Evolutionary conservation across 2,888 invertebrate genomes (phyloP).

Genomic region (Notodonta ziczac): DNA sequence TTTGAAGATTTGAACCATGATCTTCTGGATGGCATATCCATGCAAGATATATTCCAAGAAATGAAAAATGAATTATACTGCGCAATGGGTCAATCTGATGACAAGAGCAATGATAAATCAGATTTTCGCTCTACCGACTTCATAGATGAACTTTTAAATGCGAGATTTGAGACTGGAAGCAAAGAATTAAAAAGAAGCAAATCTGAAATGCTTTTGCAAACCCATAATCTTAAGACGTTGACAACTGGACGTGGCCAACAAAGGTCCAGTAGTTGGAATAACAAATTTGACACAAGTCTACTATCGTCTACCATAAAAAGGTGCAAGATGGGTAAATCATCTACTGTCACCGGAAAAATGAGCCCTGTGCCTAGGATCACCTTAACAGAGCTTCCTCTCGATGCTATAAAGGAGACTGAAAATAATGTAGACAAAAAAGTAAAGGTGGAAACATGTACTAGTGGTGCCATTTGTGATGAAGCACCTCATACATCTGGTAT

Average conservation of each 20-base stretch:
- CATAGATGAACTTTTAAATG: conserved; percentile 83
- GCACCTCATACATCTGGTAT: conserved; percentile 75
- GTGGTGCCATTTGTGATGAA: conserved; percentile 62
- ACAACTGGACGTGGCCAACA: conserved; percentile 85
- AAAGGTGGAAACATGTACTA: conserved; percentile 60
- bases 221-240: conserved; percentile 76
- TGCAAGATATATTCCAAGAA: conserved; percentile 93
- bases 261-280: conserved; percentile 89
- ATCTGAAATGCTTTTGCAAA: conserved; percentile 85
- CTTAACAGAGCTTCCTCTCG: conserved; percentile 61
- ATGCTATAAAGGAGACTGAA: conserved; percentile 68
- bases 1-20: conserved; percentile 94
- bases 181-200: conserved; percentile 87
- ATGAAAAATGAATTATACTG: conserved; percentile 86
- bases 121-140: conserved; percentile 82
- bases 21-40: conserved; percentile 92
- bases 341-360: conserved; percentile 73
- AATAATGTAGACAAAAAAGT: conserved; percentile 62
- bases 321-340: conserved; percentile 85
- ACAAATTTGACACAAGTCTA: conserved; percentile 87
- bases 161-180: conserved; percentile 74
- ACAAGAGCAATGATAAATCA: conserved; percentile 71
- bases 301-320: conserved; percentile 87
- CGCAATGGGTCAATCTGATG: conserved; percentile 72
- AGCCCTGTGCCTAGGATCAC: conserved; percentile 70